Conservation (phyloP, 2,797 vertebrate species). For the Lutjanus campechanus region DNA sequence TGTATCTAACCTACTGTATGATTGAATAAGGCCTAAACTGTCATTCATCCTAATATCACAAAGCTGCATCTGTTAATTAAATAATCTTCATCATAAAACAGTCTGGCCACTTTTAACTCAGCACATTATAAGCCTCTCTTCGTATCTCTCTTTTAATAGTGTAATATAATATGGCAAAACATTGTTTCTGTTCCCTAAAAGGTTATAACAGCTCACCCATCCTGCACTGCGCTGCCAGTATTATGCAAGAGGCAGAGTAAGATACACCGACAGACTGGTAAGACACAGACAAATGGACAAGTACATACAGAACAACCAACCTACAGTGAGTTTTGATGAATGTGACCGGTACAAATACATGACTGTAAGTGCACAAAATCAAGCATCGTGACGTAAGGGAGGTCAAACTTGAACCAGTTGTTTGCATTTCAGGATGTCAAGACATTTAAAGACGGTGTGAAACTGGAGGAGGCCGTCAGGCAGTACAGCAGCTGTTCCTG, state of each 20-base stretch:
- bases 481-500: constrained; percentile 75
- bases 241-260: constrained; percentile 57
- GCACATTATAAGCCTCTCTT: constrained; percentile 32
- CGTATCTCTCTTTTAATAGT: constrained; percentile 43
- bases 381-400: constrained; percentile 43
- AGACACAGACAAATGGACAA: constrained; percentile 65
- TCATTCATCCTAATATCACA: constrained; percentile 42
- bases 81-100: constrained; percentile 49
- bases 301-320: constrained; percentile 43
- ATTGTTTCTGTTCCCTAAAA: constrained; percentile 45
- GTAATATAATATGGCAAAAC: constrained; percentile 51
- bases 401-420: constrained; percentile 50
- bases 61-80: constrained; percentile 45
- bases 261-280: constrained; percentile 57
- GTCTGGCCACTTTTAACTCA: constrained; percentile 18
- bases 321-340: constrained; percentile 46
- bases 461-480: constrained; percentile 52
- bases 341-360: constrained; percentile 40
- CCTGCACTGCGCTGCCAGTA: constrained; percentile 37
- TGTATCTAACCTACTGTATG: constrained; percentile 49
- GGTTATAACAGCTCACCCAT: constrained; percentile 47
- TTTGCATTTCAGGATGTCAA: constrained; percentile 63
- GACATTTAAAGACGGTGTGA: constrained; percentile 58
- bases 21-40: constrained; percentile 59
- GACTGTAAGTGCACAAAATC: constrained; percentile 53